These are phyloP conservation scores for Tetropium fuscum DNA, from an alignment of 2,888 invertebrate species.

Conservation along the genomic window DNA sequence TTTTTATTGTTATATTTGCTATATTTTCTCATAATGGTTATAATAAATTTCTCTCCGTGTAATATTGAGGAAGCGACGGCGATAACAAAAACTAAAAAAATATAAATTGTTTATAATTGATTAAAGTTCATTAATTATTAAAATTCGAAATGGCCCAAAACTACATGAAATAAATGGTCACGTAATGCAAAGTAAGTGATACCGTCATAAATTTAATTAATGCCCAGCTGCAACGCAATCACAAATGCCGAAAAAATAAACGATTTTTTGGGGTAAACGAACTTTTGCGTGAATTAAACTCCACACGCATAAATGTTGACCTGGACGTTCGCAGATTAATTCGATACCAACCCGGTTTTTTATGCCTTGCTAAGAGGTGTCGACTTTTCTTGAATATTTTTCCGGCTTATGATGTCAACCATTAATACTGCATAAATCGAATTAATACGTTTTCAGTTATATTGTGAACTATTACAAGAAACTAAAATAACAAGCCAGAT, in stretches of 20 bases:
- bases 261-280: slow-evolving; percentile 18
- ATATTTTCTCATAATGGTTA: no score
- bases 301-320: slow-evolving; percentile 1
- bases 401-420: not conserved
- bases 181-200: slow-evolving; percentile 24
- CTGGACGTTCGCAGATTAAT: slow-evolving; percentile 3
- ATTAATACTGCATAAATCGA: not conserved
- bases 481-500: no score
- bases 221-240: slow-evolving; percentile 15
- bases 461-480: not conserved
- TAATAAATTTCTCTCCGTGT: slow-evolving; percentile 3
- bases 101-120: slow-evolving; percentile 10
- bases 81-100: not conserved
- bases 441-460: not conserved
- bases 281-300: slow-evolving; percentile 10
- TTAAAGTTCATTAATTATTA: slow-evolving; percentile 22
- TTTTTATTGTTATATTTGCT: no score
- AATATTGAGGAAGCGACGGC: not conserved
- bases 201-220: slow-evolving; percentile 28
- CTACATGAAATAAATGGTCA: slow-evolving; percentile 20
- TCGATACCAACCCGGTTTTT: slow-evolving; percentile 12
- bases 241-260: slow-evolving; percentile 26
- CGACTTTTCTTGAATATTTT: slow-evolving; percentile 4
- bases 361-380: not conserved
- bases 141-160: slow-evolving; percentile 7